Conservation (phyloP, 2,113 vertebrate species). For the Psophia crepitans region DNA sequence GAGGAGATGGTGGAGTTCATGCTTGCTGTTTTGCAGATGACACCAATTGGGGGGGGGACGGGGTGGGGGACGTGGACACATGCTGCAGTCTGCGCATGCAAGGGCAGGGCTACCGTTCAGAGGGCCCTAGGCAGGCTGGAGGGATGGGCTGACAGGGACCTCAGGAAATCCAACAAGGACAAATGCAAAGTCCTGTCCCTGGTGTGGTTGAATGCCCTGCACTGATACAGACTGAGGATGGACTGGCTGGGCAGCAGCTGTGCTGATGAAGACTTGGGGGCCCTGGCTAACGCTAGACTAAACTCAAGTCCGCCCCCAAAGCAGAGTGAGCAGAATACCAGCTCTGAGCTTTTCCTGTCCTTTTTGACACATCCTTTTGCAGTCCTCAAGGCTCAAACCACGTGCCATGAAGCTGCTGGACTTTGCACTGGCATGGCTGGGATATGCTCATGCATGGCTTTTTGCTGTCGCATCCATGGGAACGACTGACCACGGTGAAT, state of each 20-base stretch:
- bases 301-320: background rate
- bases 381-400: background rate
- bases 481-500: too few species aligned
- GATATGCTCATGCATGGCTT: background rate
- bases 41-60: too few species aligned
- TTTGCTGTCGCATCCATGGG: fast-evolving
- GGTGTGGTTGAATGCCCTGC: background rate
- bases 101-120: background rate
- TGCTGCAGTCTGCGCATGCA: fast-evolving
- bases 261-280: background rate
- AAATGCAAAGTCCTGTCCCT: background rate
- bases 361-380: background rate
- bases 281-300: background rate
- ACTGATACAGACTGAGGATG: background rate
- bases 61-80: too few species aligned
- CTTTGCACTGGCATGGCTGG: background rate
- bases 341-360: background rate
- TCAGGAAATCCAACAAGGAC: background rate
- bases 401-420: background rate
- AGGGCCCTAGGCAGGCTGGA: background rate
- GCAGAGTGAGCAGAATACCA: background rate
- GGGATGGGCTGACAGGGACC: background rate
- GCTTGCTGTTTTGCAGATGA: background rate
- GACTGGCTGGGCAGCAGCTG: background rate
- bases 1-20: background rate